These are phyloP conservation scores for Sesamia inferens DNA, from an alignment of 2,888 invertebrate genomes.

Conservation along the genomic window DNA sequence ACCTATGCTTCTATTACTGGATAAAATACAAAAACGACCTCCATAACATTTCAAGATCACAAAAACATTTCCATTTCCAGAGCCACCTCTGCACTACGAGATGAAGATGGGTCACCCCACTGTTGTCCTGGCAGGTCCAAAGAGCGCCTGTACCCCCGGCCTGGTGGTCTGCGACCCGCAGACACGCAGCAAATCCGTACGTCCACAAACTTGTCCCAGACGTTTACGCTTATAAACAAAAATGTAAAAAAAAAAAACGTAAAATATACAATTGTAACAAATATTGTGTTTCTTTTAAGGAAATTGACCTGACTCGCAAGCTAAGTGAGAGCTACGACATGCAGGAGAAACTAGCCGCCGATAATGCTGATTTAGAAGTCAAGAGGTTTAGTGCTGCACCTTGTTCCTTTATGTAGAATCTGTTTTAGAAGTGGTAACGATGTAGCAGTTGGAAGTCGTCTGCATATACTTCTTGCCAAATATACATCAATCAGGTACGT, in stretches of 20 bases:
- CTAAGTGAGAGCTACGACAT: constrained; percentile 91
- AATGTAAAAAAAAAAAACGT: constrained; percentile 41
- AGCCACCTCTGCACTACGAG: constrained; percentile 75
- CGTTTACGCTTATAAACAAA: constrained; percentile 5
- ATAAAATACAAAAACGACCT: not conserved
- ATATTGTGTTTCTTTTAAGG: constrained; percentile 75
- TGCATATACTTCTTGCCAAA: too few species aligned
- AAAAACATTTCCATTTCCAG: constrained; percentile 58
- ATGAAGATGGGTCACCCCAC: constrained; percentile 80
- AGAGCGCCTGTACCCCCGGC: constrained; percentile 48
- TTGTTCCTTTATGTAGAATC: constrained; percentile 13
- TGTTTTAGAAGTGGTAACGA: not conserved
- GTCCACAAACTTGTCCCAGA: constrained; percentile 65
- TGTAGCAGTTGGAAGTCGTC: not conserved
- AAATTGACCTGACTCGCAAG: constrained; percentile 88
- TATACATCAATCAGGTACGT: not conserved
- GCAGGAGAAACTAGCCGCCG: constrained; percentile 92
- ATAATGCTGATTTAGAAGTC: constrained; percentile 92
- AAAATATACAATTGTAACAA: constrained; percentile 59
- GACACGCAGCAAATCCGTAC: constrained; percentile 83
- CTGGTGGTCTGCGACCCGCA: constrained; percentile 66
- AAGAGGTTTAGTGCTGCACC: constrained; percentile 86
- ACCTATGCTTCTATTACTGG: not conserved
- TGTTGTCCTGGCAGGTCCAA: constrained; percentile 69
- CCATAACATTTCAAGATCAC: not conserved